Evolutionary conservation across 1,140 invertebrate species (phyloP), one percentile per base, ranked within the genome.

Genomic region (Lysiphlebus fabarum): DNA sequence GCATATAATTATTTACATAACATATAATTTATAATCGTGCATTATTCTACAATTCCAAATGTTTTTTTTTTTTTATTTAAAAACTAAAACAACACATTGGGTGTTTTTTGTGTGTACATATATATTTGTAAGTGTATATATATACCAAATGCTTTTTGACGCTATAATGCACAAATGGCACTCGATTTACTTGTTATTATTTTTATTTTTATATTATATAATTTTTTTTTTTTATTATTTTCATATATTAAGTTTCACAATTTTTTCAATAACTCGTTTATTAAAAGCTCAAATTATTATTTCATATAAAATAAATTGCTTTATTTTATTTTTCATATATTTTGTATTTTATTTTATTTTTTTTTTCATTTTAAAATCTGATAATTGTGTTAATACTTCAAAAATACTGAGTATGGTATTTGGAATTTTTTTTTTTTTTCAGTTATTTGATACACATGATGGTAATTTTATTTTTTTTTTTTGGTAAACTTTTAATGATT

Each of bases 381-480:
- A 14, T 50, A 55, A 55, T 51, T 12, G 36, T 64, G 42, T 53
- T 65, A 66, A 67, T 67, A 67, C 68, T 75, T 75, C 72, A 54
- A 73, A 75, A 75, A 74, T 75, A 75, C 70, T 73, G 68, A 71
- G 68, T 67, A 53, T 72, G 67, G 65, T 73, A 68, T 53, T 70
- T 70, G 64, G 55, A 71, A 67, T 66, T 67, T 41, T 41, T 41
- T 41, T 41, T 11, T 41, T 41, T 41, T 11, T 41, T 41, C 11
- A 41, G 40, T 41, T 41, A 7, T 41, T 41, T 41, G 17, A 26
- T 26, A 26, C 17, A 26, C 17, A 26, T 26, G 17, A 26, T 26
- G 17, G 17, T 26, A 26, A 26, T 26, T 41, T 11, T 26, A 26
- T 2, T 26, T 41, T 11, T 26, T 6, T 56, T 56, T 71, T 26